A percentile compares a stretch with the other conserved stretches of the same genome.
These are phyloP conservation scores for Tetragonisca angustula DNA, from an alignment of 2,888 invertebrate genomes.

Conservation along the genomic window DNA sequence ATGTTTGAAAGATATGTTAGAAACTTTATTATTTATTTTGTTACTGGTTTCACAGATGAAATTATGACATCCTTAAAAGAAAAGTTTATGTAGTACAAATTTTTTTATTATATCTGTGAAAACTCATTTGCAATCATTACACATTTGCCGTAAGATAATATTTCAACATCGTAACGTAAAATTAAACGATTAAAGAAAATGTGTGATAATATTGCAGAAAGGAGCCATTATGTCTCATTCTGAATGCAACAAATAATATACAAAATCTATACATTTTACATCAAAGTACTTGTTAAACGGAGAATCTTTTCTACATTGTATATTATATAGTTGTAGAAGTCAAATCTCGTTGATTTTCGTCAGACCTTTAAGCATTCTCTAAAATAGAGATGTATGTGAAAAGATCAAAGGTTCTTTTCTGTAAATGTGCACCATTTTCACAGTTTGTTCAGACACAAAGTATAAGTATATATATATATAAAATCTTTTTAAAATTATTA, in stretches of 20 bases:
- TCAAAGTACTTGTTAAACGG: background rate
- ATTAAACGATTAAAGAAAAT: conserved; percentile 21
- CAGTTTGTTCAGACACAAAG: conserved; percentile 33
- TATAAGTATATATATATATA: background rate
- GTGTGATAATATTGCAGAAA: conserved; percentile 54
- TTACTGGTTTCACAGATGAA: conserved; percentile 52
- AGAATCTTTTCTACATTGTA: conserved; percentile 1
- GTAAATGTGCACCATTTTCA: conserved; percentile 31
- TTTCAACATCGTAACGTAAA: background rate
- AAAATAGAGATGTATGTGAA: conserved; percentile 26
- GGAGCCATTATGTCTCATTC: conserved; percentile 40
- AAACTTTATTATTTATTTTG: conserved; percentile 62
- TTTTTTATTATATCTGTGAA: conserved; percentile 44
- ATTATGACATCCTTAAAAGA: conserved; percentile 44
- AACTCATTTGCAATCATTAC: conserved; percentile 50
- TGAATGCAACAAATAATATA: conserved; percentile 1
- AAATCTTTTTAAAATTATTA: conserved; percentile 13
- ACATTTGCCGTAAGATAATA: conserved; percentile 11
- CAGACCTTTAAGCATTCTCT: background rate
- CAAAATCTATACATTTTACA: background rate
- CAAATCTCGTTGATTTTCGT: conserved; percentile 39
- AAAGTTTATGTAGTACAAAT: conserved; percentile 52
- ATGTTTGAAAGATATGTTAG: conserved; percentile 51
- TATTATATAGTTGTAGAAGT: conserved; percentile 33
- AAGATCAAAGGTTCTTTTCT: conserved; percentile 47